A percentile compares a stretch with the other conserved stretches of the same genome.
Conservation (phyloP, 2,888 invertebrate species). For the Synergus umbraculus region DNA sequence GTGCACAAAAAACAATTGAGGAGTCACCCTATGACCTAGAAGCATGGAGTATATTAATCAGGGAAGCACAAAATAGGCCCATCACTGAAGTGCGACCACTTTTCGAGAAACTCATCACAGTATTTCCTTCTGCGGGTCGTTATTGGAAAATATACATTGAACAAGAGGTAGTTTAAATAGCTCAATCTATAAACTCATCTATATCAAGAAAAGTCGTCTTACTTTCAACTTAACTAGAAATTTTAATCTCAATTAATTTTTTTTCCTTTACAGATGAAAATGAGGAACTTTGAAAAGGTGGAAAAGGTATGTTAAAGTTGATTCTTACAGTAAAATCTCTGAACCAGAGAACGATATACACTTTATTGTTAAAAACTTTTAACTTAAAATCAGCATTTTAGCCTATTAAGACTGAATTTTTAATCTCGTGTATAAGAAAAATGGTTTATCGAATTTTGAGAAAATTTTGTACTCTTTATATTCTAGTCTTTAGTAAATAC, state of each 20-base stretch:
- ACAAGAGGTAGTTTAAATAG: constrained; percentile 87
- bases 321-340: constrained; percentile 37
- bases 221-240: background rate
- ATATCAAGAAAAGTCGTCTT: constrained; percentile 42
- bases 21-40: constrained; percentile 96
- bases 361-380: constrained; percentile 49
- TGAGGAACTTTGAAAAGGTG: constrained; percentile 97
- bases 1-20: constrained; percentile 92
- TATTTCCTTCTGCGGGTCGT: constrained; percentile 97
- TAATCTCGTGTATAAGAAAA: background rate
- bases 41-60: constrained; percentile 96
- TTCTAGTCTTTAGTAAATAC: background rate
- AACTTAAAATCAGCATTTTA: constrained; percentile 45
- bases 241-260: constrained; percentile 42
- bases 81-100: constrained; percentile 93
- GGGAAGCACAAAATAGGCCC: constrained; percentile 93
- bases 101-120: constrained; percentile 95
- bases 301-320: constrained; percentile 91
- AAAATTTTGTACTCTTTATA: background rate
- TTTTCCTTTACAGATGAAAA: constrained; percentile 90
- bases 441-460: background rate
- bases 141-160: constrained; percentile 99
- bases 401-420: constrained; percentile 20
- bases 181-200: constrained; percentile 49
- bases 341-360: constrained; percentile 30